Percentiles rank a stretch among this genome's conserved stretches.
Conservation (phyloP, 2,888 invertebrate species). For the Timema cristinae region DNA sequence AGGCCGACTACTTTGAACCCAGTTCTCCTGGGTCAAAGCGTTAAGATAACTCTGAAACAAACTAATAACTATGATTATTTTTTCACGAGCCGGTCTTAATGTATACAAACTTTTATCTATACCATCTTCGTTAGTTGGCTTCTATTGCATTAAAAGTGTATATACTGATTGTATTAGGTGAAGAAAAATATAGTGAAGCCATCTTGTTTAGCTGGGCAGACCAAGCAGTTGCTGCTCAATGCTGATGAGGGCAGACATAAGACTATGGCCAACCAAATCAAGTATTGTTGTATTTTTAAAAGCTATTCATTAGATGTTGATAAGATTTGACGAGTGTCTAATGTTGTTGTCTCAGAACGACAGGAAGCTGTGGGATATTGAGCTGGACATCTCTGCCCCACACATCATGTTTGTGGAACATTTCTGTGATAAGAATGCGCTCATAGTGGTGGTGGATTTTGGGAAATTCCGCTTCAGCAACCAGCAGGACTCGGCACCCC, state of each 20-base stretch:
- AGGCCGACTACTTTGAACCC: too few species aligned
- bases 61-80: constrained; percentile 25
- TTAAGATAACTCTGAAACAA: too few species aligned
- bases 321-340: constrained; percentile 11
- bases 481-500: constrained; percentile 39
- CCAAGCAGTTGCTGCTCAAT: too few species aligned
- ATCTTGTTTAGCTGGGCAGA: too few species aligned
- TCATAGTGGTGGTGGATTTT: constrained; percentile 84
- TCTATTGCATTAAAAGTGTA: not conserved
- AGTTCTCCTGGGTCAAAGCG: too few species aligned
- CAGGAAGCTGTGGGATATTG: constrained; percentile 78
- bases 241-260: not conserved
- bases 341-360: constrained; percentile 48
- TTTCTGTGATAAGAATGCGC: constrained; percentile 67
- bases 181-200: too few species aligned
- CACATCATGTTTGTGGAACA: constrained; percentile 86
- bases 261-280: too few species aligned
- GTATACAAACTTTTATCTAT: not conserved
- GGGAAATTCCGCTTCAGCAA: constrained; percentile 72
- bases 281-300: not conserved
- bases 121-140: not conserved
- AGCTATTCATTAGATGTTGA: too few species aligned
- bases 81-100: constrained; percentile 13
- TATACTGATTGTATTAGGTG: too few species aligned
- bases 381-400: constrained; percentile 89